Conservation (phyloP, 2,113 vertebrate species). For the Artemisiospiza belli region DNA sequence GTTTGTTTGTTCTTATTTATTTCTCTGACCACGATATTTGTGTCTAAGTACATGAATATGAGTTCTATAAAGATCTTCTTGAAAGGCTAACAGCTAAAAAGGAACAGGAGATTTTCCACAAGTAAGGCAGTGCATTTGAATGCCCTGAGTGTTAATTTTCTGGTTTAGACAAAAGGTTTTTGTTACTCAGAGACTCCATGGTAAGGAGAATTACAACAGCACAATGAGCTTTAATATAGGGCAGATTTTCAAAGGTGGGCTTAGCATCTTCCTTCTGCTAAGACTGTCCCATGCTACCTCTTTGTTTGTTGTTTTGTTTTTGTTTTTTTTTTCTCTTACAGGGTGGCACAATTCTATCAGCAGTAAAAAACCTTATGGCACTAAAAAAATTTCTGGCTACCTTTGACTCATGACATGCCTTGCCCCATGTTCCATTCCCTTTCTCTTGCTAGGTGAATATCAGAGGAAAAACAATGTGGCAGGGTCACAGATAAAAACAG, state of each 20-base stretch:
- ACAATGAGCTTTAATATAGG: fast-evolving
- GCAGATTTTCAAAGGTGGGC: background rate
- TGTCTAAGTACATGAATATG: background rate
- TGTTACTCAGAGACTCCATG: background rate
- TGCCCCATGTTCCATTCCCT: background rate
- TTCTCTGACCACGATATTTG: background rate
- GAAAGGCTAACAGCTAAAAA: background rate
- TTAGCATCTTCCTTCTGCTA: background rate
- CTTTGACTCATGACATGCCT: background rate
- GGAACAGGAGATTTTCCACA: background rate
- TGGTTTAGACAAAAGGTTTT: background rate
- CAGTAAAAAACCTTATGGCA: background rate
- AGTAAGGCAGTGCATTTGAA: background rate
- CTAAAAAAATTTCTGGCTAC: fast-evolving
- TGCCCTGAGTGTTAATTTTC: background rate
- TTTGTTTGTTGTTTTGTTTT: no score
- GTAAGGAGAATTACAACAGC: fast-evolving
- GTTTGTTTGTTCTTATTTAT: fast-evolving
- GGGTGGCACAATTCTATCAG: background rate
- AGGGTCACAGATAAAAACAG: background rate
- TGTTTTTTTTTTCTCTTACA: background rate
- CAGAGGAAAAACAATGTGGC: background rate
- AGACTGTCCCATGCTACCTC: background rate
- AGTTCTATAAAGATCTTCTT: background rate
- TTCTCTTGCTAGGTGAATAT: background rate